Evolutionary conservation across 2,797 vertebrate species (phyloP), one percentile per base, ranked within the genome.

Genomic region (Gymnopithys bicolor): DNA sequence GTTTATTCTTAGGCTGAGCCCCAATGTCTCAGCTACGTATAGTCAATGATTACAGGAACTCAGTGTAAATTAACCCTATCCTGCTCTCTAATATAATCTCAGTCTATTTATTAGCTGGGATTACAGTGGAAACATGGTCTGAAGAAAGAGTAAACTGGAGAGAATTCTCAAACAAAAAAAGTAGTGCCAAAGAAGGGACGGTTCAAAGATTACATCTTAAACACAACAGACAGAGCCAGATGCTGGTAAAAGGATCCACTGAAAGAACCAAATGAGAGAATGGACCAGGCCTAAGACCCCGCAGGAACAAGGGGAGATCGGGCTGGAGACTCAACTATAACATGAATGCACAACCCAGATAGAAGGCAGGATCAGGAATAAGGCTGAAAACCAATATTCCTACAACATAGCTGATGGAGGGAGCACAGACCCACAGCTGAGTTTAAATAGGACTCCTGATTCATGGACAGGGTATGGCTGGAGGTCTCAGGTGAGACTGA

Each of bases 291-390:
- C 24, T 23, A 43, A 41, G 4, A 1, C 18, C 5, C 5, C 14
- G 25, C 21, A 33, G 9, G 7, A 84, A 2, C 6, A 75, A 41
- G 13, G 63, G 7, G 6, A 35, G 4, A 14, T 5, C 45, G 5
- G 14, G 5, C n/a, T 53, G 18, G 25, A 48, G 5, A 7, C 15
- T 66, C 30, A 73, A 1, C 37, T 64, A 21, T 28, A 43, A 5
- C 28, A 39, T 0, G 0, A 6, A 1, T 7, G 41, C 33, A 15
- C 1, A 1, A 23, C 13, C 28, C 64, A 59, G 4, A 4, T 5
- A 48, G 70, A 71, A 84, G 10, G 3, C 7, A 84, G 18, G 10
- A 25, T 22, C 12, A 56, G 8, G 37, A 2, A 0, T 0, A 0
- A 4, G 4, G 18, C 24, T 14, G 6, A 46, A 85, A n/a, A 39